Base-by-base conservation (phyloP, 2,888 invertebrate species). In the Cheiracanthium punctorium region DNA sequence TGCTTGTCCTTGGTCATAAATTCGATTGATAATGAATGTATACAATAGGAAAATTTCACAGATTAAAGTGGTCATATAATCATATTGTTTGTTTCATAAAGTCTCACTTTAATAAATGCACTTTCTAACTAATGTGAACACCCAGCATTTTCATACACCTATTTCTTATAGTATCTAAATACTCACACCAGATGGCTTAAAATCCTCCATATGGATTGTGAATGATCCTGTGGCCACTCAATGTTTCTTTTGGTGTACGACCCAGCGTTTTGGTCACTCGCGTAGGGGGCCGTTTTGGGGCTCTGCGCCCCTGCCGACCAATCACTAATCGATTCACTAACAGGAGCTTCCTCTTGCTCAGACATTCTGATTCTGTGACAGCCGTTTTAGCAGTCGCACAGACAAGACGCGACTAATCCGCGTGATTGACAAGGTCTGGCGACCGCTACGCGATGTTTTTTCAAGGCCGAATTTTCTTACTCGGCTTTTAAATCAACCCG, bases 141-240 rank as follows among this genome's bases (percentile, higher is more conserved):
- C n/a, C n/a, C n/a, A n/a, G n/a, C n/a, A n/a, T n/a, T n/a, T n/a
- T n/a, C n/a, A n/a, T n/a, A n/a, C n/a, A n/a, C n/a, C n/a, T n/a
- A n/a, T n/a, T n/a, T n/a, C n/a, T n/a, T n/a, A n/a, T n/a, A n/a
- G n/a, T n/a, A n/a, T n/a, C n/a, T n/a, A n/a, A n/a, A n/a, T 48
- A 85, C 84, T 85, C 73, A 85, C 84, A 85, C 73, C 33, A 85
- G 48, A 29, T 85, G 84, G 41, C 84, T 85, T 33, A 85, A 73
- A 28, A 85, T 85, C 32, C 74, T 85, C 84, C 84, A 85, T 8
- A 85, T 79, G 5, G 84, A 85, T 30, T 85, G 84, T 10, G 84
- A 74, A 58, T 84, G 65, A 77, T 84, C 82, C 72, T 28, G 48
- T 32, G 77, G 72, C 82, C 82, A 84, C 17, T 84, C 82, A 28